Base-by-base conservation (phyloP, 2,888 invertebrate genomes). In the Tholera decimalis region DNA sequence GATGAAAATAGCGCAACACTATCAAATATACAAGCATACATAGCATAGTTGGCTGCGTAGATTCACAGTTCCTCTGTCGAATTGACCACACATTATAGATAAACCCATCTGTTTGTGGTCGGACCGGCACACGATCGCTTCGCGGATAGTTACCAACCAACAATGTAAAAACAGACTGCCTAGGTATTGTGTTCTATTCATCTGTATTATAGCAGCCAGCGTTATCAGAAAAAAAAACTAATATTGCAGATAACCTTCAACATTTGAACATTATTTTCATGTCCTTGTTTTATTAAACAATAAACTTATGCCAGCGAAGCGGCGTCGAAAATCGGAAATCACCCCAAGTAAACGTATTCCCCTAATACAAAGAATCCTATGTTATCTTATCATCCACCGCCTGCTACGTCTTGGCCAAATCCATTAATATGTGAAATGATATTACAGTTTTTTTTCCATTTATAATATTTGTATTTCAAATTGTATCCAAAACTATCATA, bases 51-150 rank as follows among this genome's bases (percentile, higher is more conserved):
- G 22, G 6, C 28, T 35, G 11, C 41, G 30, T 41, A 47, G 28
- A 1, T 47, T 41, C 44, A 39, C 69, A 72, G 56, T 41, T 56
- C 35, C 51, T 41, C 64, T 46, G 37, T 26, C 28, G 35, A 50
- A 56, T 47, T 37, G 46, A 70, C 72, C 72, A 65, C 72, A 47
- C 51, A 65, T 58, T 28, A 65, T 57, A 54, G 49, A 69, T 63
- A 65, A 72, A 43, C 44, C 50, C 70, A 65, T 70, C 73, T 70
- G 51, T 65, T 65, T 72, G 66, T 57, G 73, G 73, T 58, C 7
- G 20, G 9, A 15, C 37, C 15, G 47, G 72, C 58, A 57, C 37
- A 44, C 51, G 53, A 57, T 37, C 35, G 41, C 26, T 72, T 30
- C 65, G 22, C 49, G 20, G 35, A 51, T 51, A n/a, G n/a, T n/a